Conservation (phyloP, 2,113 vertebrate species). For the Cyphomyrus plagiostoma region DNA sequence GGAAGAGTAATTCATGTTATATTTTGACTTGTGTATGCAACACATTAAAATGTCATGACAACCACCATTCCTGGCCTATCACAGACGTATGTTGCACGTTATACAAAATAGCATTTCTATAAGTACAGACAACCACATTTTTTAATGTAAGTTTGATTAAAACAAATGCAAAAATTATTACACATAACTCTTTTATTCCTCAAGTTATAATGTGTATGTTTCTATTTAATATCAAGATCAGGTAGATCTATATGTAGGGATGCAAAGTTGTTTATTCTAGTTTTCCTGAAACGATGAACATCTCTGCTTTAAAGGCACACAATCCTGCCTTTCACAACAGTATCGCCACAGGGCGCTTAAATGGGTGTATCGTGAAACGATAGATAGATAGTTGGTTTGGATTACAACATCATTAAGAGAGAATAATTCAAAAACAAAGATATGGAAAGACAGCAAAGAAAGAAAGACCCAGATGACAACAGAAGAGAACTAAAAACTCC, state of each 20-base stretch:
- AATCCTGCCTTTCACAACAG: too few species aligned
- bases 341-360: too few species aligned
- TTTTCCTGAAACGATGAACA: neutral
- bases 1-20: neutral
- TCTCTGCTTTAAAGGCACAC: neutral
- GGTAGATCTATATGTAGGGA: neutral
- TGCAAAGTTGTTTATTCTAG: neutral
- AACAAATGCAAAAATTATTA: neutral
- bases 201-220: neutral
- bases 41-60: neutral
- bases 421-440: too few species aligned
- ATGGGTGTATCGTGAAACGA: too few species aligned
- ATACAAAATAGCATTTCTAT: neutral
- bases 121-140: neutral
- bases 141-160: neutral
- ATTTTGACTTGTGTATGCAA: neutral
- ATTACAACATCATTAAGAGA: too few species aligned
- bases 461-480: too few species aligned
- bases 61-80: neutral
- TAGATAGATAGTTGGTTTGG: too few species aligned
- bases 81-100: neutral
- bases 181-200: neutral
- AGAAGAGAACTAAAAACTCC: too few species aligned
- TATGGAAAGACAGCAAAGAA: too few species aligned
- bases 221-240: neutral